phyloP scores from a whole-genome alignment of 2,888 invertebrate genomes.

The Argynnis bischoffii region DNA sequence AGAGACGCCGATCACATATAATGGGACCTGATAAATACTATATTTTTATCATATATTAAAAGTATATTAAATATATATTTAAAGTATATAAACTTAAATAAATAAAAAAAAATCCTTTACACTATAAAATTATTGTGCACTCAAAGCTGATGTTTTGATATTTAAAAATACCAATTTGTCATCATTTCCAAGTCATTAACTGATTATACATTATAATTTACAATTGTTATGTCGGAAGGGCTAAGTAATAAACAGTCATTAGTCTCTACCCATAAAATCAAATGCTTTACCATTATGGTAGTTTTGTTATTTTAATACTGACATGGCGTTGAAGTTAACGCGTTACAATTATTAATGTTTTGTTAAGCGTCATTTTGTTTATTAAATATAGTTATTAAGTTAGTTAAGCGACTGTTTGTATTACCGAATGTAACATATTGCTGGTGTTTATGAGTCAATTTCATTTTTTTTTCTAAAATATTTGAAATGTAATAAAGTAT shows the following conservation, averaged over 20 bases:
- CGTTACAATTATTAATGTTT: slow-evolving; percentile 22
- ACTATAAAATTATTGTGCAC: neutral
- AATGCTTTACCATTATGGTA: slow-evolving; percentile 15
- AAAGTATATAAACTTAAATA: neutral
- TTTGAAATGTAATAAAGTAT: neutral
- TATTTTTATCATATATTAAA: slow-evolving; percentile 5
- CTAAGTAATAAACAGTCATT: no score
- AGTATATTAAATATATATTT: neutral
- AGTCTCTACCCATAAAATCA: slow-evolving; percentile 4
- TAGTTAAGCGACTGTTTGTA: slow-evolving; percentile 69
- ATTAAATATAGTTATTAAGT: slow-evolving; percentile 58
- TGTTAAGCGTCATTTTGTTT: slow-evolving; percentile 38
- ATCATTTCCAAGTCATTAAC: no score
- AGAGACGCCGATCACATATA: slow-evolving; percentile 9
- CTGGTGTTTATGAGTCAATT: slow-evolving; percentile 1
- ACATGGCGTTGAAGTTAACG: slow-evolving; percentile 20
- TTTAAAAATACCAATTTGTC: no score
- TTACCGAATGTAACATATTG: slow-evolving; percentile 39
- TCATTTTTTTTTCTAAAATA: neutral
- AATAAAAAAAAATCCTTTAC: neutral
- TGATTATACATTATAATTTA: no score
- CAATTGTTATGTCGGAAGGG: no score
- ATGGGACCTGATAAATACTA: slow-evolving; percentile 17
- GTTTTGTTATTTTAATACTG: slow-evolving; percentile 20
- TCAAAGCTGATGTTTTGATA: no score